phyloP scores from a whole-genome alignment of 1,140 invertebrate genomes.

The Sycophila sp. region DNA sequence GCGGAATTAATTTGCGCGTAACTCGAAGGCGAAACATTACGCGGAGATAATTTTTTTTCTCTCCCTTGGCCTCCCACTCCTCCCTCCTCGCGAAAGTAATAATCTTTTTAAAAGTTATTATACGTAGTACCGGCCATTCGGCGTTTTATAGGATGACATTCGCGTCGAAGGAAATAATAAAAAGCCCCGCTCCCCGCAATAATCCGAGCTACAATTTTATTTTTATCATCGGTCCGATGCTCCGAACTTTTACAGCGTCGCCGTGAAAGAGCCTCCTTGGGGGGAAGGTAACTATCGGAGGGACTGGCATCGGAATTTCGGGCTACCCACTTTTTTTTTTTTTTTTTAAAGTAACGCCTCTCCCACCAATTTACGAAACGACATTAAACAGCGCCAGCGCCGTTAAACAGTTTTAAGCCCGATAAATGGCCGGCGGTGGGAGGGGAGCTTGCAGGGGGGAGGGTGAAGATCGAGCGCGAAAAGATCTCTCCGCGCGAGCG shows the following conservation, averaged over 20 bases:
- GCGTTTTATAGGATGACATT: not conserved
- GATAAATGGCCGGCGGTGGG: constrained; percentile 42
- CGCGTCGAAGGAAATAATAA: not conserved
- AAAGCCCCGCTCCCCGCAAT: too few relatives aligned
- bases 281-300: not conserved
- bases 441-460: not conserved
- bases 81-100: too few relatives aligned
- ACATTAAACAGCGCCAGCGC: too few relatives aligned
- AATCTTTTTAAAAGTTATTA: not conserved
- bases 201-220: not conserved
- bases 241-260: not conserved
- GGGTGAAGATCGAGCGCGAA: not conserved
- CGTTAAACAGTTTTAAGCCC: constrained; percentile 51
- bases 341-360: not conserved
- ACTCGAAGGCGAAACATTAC: too few relatives aligned
- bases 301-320: not conserved
- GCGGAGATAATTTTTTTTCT: too few relatives aligned
- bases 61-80: too few relatives aligned
- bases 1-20: too few relatives aligned
- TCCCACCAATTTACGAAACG: constrained; percentile 44
- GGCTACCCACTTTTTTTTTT: not conserved
- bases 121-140: not conserved
- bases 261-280: not conserved
- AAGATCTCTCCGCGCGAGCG: not conserved
- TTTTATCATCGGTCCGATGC: not conserved